Evolutionary conservation across 1,140 invertebrate genomes (phyloP).

Genomic region (Brachionus calyciflorus): DNA sequence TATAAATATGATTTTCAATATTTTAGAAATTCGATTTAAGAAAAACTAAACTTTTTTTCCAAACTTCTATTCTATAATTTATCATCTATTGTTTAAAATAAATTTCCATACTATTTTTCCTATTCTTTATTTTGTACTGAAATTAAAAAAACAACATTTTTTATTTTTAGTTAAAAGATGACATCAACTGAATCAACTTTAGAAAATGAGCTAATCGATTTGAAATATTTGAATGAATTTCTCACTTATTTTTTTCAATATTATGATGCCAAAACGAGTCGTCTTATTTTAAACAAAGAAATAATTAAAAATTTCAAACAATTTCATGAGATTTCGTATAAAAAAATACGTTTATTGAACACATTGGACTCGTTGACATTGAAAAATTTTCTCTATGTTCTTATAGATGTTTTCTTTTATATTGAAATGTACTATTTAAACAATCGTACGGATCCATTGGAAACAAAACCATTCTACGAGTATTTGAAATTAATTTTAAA

Average conservation of each 20-base stretch:
- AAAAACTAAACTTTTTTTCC: too few relatives aligned
- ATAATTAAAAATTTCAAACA: not conserved
- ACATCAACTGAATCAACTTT: too few relatives aligned
- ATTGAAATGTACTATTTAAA: conserved; percentile 19
- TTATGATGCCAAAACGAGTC: not conserved
- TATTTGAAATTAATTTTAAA: not conserved
- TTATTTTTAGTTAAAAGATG: too few relatives aligned
- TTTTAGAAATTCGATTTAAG: too few relatives aligned
- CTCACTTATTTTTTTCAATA: conserved; percentile 6
- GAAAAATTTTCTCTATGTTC: conserved; percentile 8
- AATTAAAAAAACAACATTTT: too few relatives aligned
- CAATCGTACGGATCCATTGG: too few relatives aligned
- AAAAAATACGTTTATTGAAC: conserved; percentile 3
- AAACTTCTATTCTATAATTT: too few relatives aligned
- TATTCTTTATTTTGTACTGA: too few relatives aligned
- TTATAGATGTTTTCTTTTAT: conserved; percentile 11
- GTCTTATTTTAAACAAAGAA: not conserved
- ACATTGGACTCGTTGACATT: not conserved
- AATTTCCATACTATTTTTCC: too few relatives aligned
- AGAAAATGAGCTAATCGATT: too few relatives aligned
- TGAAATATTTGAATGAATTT: conserved; percentile 19
- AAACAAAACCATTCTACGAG: not conserved
- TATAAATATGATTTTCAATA: too few relatives aligned
- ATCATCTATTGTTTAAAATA: too few relatives aligned
- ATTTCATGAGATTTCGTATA: not conserved